Evolutionary conservation across 2,888 invertebrate species (phyloP), one percentile per base, ranked within the genome.

Genomic region (Zygaena filipendulae): DNA sequence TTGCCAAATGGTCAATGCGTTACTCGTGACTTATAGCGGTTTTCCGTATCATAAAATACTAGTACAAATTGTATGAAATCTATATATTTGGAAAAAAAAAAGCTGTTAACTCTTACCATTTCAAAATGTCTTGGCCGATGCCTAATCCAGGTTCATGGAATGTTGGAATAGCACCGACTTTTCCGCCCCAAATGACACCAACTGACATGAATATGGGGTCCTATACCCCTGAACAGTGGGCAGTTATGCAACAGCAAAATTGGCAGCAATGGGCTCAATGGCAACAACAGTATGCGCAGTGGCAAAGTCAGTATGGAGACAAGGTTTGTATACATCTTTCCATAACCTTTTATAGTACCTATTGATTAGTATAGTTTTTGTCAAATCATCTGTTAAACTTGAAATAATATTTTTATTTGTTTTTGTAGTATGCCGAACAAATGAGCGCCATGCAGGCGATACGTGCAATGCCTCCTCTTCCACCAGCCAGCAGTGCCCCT

Each of bases 201-300:
- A 29, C 38, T 23, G 63, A 71, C 33, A 54, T 67, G 52, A 64
- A 47, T 35, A 58, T 72, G 57, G 58, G 55, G 10, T 47, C 79
- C 11, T 87, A 84, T 40, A 83, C 85, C 4, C 62, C 84, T 22
- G 87, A 87, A 43, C 87, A 87, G 59, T 87, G 87, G 87, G 75
- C 85, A 22, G 71, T 83, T 42, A 75, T 86, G 62, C 87, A 87
- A 49, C 87, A 88, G 43, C 87, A 88, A 55, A 87, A 85, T 49
- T 87, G 87, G 84, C 84, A 86, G 39, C 88, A 89, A 43, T 88
- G 88, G 85, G 83, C 86, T 6, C 88, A 88, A 43, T 90, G 89
- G 89, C 88, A 90, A 47, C 87, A 87, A 42, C 89, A 89, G 47
- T 90, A 88, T 64, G 84, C 86, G 25, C 87, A 87, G 46, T 88